Evolutionary conservation across 2,797 vertebrate species (phyloP).

Genomic region (Euthynnus affinis): DNA sequence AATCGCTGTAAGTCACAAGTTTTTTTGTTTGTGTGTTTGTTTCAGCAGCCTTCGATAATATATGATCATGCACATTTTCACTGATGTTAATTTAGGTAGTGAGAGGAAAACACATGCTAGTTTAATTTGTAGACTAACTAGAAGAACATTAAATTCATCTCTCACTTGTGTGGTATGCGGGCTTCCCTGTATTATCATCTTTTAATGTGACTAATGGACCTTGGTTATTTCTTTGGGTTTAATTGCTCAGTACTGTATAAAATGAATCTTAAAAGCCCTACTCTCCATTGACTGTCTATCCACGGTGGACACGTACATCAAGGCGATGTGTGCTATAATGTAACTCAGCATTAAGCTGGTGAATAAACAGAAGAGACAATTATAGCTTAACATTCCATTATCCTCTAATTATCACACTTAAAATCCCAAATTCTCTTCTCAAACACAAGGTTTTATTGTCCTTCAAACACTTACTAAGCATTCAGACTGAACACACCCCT

Average conservation of each 20-base stretch:
- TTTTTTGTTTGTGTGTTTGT: conserved; percentile 17
- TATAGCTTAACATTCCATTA: neutral
- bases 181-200: neutral
- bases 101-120: neutral
- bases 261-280: neutral
- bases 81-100: neutral
- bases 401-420: neutral
- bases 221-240: neutral
- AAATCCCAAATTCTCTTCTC: neutral
- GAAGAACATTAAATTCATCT: neutral
- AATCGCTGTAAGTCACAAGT: conserved; percentile 94
- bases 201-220: neutral
- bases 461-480: neutral
- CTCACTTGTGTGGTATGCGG: neutral
- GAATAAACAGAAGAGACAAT: conserved; percentile 9
- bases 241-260: neutral
- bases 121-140: neutral
- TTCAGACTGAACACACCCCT: neutral
- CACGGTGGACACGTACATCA: neutral
- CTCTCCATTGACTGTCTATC: neutral
- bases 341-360: neutral
- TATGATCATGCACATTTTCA: neutral
- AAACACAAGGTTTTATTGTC: neutral
- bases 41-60: neutral
- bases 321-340: neutral